Conservation (phyloP, 1,140 invertebrate species). For the Oscheius sp. region DNA sequence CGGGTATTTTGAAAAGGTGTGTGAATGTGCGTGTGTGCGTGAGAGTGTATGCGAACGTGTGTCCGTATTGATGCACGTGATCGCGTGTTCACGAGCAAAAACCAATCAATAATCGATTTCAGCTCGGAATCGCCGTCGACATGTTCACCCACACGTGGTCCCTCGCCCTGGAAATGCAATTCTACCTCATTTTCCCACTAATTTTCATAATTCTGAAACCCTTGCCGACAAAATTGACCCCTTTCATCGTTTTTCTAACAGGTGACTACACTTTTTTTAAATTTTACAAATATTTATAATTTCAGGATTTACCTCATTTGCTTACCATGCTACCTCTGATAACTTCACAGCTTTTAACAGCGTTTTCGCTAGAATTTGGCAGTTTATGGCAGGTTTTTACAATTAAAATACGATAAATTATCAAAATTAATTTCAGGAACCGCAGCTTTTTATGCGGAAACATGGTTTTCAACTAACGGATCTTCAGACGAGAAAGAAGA, state of each 20-base stretch:
- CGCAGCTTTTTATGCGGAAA: no score
- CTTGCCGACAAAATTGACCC: neutral
- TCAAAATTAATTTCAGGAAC: no score
- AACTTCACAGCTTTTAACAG: no score
- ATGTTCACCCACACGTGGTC: slow-evolving; percentile 31
- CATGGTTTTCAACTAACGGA: no score
- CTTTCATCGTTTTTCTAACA: neutral
- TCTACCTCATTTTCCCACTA: slow-evolving; percentile 11
- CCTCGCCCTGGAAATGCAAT: slow-evolving; percentile 16
- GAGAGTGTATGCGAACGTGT: no score
- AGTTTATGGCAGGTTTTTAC: no score
- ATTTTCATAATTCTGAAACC: neutral
- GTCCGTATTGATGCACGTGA: no score
- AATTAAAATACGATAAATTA: no score
- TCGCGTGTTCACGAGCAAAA: neutral
- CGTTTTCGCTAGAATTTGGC: no score
- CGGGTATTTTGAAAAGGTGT: neutral
- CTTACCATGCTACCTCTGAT: no score
- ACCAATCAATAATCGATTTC: slow-evolving; percentile 13
- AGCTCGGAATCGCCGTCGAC: slow-evolving; percentile 11
- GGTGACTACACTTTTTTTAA: neutral
- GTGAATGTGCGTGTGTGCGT: no score
- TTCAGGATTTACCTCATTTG: neutral
- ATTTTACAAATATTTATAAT: neutral
- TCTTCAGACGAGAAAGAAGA: no score